Evolutionary conservation across 2,888 invertebrate species (phyloP), one percentile per base, ranked within the genome.

Genomic region (Aphidius colemani): DNA sequence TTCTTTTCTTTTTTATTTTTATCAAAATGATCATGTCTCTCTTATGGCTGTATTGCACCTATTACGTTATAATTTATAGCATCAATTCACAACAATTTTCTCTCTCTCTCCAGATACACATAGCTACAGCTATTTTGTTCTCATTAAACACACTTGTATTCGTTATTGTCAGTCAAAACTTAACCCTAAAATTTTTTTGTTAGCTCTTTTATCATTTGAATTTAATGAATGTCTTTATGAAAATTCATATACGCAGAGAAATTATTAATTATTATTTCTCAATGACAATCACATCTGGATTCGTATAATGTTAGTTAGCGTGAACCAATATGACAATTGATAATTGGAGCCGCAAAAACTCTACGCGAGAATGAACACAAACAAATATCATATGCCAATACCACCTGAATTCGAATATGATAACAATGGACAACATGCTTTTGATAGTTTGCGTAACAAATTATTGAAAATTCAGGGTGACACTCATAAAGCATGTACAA

Each of bases 331-430:
- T 64, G 68, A 70, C 70, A 70, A 70, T 70, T 69, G 67, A 61
- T 66, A 69, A 70, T 70, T 69, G 69, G 67, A 65, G 66, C 66
- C 65, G 68, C 66, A 67, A 67, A 68, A 68, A 65, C 65, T 68
- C 62, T 63, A 67, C 69, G 67, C 66, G 59, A 63, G 63, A 66
- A 68, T 69, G 68, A 64, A 62, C 61, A 60, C 62, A 66, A 67
- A 69, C 69, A 69, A 70, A 65, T 61, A 57, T 57, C 39, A 39
- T 44, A 6, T 45, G 45, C 46, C 45, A 46, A 10, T 46, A 7
- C 30, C n/a, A 48, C n/a, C 45, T 39, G 57, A 39, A 46, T 57
- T 46, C 57, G 39, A 57, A 46, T 39, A 30, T 57, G 30, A 44
- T 55, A 60, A 64, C 65, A 61, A 64, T 60, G 46, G 45, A 51